These are phyloP conservation scores for Siderastrea radians DNA, from an alignment of 92 coral and sea anemone species.

Conservation along the genomic window DNA sequence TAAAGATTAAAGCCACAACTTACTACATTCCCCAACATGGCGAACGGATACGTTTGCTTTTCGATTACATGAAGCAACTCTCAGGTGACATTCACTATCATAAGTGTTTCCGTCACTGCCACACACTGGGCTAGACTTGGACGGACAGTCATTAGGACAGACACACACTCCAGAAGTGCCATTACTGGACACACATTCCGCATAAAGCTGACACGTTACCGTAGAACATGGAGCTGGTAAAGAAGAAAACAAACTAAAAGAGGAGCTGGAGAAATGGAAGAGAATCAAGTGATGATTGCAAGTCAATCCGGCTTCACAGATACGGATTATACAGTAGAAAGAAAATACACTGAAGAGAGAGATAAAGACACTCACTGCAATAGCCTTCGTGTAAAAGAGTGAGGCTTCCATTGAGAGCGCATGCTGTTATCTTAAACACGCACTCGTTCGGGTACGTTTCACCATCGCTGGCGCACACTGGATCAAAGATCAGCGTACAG, in stretches of 20 bases:
- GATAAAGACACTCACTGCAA: slow-evolving; percentile 77
- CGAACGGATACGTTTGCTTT: slow-evolving; percentile 65
- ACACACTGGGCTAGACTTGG: slow-evolving; percentile 62
- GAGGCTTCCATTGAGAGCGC: slow-evolving; percentile 74
- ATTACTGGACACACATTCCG: slow-evolving; percentile 75
- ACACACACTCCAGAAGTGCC: slow-evolving; percentile 62
- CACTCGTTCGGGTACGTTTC: slow-evolving; percentile 82
- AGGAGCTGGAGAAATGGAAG: background rate
- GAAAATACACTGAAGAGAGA: background rate
- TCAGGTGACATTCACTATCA: slow-evolving; percentile 70
- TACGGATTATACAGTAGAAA: background rate
- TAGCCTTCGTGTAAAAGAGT: slow-evolving; percentile 71
- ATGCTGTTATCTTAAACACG: slow-evolving; percentile 74
- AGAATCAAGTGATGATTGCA: no score
- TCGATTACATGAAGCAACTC: slow-evolving; percentile 66
- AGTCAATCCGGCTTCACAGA: no score
- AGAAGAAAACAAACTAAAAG: background rate
- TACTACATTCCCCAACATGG: slow-evolving; percentile 81
- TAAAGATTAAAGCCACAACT: slow-evolving; percentile 1
- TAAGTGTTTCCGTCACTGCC: slow-evolving; percentile 83
- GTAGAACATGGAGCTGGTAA: slow-evolving; percentile 80
- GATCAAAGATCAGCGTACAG: slow-evolving; percentile 74
- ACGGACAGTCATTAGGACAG: slow-evolving; percentile 82
- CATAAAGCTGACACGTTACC: slow-evolving; percentile 84
- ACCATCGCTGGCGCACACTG: slow-evolving; percentile 92